phyloP scores from a whole-genome alignment of 2,797 vertebrate species.

The Sphaeramia orbicularis region DNA sequence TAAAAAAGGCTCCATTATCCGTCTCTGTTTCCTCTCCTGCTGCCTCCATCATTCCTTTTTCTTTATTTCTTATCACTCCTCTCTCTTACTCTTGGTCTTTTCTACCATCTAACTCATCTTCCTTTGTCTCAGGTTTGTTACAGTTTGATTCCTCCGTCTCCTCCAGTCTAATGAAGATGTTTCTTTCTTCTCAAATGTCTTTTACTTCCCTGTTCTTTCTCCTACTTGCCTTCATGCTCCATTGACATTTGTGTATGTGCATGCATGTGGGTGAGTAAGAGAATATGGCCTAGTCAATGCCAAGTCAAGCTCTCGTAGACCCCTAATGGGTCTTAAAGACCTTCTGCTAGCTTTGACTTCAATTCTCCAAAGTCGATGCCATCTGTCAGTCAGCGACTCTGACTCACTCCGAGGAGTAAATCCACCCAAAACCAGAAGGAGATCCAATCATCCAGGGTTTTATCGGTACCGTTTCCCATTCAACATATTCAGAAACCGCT shows the following conservation, averaged over 20 bases:
- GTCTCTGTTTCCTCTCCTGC: background rate
- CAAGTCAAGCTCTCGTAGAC: conserved; percentile 70
- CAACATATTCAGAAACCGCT: no score
- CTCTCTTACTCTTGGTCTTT: conserved; percentile 46
- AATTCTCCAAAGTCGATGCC: conserved; percentile 57
- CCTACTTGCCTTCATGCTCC: conserved; percentile 73
- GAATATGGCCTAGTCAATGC: conserved; percentile 54
- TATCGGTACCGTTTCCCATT: background rate
- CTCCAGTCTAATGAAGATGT: conserved; percentile 26
- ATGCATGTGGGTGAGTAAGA: conserved; percentile 29
- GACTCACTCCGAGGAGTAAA: conserved; percentile 46
- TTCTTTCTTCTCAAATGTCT: conserved; percentile 51
- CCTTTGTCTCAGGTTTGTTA: conserved; percentile 5
- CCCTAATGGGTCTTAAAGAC: conserved; percentile 79
- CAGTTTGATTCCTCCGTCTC: conserved; percentile 18
- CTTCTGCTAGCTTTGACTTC: conserved; percentile 64
- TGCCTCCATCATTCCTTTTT: conserved; percentile 34
- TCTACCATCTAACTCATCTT: background rate
- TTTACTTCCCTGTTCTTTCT: conserved; percentile 63
- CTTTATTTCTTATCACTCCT: background rate
- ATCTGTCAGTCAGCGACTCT: conserved; percentile 72
- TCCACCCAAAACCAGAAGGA: conserved; percentile 56
- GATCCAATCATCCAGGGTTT: conserved; percentile 1
- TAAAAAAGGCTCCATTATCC: no score
- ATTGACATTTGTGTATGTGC: conserved; percentile 50